Percentiles rank a stretch among this genome's conserved stretches.
Conservation (phyloP, 2,113 vertebrate species). For the Macroglossus sobrinus region DNA sequence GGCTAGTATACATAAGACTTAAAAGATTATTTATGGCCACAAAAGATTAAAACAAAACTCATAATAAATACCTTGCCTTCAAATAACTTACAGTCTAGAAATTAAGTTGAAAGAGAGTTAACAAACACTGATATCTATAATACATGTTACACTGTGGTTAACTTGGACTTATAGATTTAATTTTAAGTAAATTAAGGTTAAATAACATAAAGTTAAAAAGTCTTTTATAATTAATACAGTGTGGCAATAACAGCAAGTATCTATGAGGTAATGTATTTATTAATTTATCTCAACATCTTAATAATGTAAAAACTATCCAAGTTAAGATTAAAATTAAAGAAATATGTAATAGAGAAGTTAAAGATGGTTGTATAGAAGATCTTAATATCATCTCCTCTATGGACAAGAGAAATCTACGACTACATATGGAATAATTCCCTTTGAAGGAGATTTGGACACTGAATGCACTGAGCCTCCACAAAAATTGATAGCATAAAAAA, state of each 20-base stretch:
- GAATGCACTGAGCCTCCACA: not conserved
- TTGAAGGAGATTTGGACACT: not conserved
- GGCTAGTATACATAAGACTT: not conserved
- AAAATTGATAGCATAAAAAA: not conserved
- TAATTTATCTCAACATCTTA: slow-evolving; percentile 10
- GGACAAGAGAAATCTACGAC: not conserved
- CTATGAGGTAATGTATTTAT: not conserved
- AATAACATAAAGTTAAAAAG: not conserved
- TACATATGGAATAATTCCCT: not conserved
- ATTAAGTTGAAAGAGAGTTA: not conserved
- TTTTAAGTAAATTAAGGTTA: not conserved
- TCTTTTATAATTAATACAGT: not conserved
- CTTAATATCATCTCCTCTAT: not conserved
- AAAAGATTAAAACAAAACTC: not conserved
- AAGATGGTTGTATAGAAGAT: not conserved
- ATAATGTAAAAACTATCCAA: not conserved
- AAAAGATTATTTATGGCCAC: not conserved
- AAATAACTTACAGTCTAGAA: not conserved
- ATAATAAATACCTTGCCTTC: not conserved
- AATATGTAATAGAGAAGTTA: not conserved
- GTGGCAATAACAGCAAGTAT: not conserved
- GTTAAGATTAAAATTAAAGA: not conserved
- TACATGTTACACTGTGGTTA: not conserved
- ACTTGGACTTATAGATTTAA: not conserved
- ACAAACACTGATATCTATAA: not conserved